Evolutionary conservation across 2,797 vertebrate genomes (phyloP).

Genomic region (Fringilla coelebs): DNA sequence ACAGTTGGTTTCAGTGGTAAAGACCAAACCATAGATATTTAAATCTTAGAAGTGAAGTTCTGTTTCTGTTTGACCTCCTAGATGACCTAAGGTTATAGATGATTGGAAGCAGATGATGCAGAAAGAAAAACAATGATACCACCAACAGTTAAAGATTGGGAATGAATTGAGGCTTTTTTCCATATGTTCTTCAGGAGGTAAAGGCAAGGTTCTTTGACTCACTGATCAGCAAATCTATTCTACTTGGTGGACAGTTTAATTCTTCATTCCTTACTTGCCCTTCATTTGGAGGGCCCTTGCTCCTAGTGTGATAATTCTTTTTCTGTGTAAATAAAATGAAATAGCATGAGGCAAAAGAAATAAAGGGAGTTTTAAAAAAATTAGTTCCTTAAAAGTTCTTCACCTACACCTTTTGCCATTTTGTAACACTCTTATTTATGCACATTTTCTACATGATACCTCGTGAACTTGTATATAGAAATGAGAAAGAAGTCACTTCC

Average conservation of each 20-base stretch:
- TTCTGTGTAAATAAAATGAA: neutral
- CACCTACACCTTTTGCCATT: neutral
- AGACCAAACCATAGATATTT: neutral
- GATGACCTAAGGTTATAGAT: neutral
- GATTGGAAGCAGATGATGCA: constrained; percentile 52
- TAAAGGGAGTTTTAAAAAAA: neutral
- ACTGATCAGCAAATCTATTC: neutral
- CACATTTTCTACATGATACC: neutral
- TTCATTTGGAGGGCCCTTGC: neutral
- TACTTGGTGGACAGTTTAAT: neutral
- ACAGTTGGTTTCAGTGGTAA: neutral
- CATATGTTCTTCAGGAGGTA: neutral
- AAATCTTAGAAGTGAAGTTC: neutral
- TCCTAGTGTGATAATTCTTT: neutral
- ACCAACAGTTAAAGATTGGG: constrained; percentile 42
- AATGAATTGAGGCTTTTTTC: neutral
- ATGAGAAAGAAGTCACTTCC: neutral
- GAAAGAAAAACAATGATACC: constrained; percentile 46
- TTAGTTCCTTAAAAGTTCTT: neutral
- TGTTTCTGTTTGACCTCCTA: constrained; percentile 5
- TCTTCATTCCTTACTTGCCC: neutral
- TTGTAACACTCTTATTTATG: neutral
- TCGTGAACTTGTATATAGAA: neutral
- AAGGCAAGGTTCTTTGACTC: neutral
- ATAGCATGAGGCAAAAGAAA: neutral